A percentile compares a stretch with the other conserved stretches of the same genome.
Conservation (phyloP, 2,113 vertebrate species). For the Monopterus albus region DNA sequence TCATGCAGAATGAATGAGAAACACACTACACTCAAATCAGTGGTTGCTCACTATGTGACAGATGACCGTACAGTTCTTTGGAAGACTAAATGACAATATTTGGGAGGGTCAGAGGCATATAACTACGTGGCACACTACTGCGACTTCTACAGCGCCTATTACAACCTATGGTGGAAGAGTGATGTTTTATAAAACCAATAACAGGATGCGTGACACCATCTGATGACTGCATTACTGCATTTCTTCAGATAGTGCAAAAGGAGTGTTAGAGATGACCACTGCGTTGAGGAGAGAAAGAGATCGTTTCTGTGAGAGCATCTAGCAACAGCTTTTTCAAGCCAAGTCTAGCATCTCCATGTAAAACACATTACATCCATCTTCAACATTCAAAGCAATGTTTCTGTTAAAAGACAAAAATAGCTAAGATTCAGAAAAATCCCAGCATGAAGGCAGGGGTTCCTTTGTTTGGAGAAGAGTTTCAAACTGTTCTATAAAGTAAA, state of each 20-base stretch:
- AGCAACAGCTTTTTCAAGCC: constrained; percentile 35
- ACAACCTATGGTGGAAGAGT: constrained; percentile 20
- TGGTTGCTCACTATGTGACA: constrained; percentile 58
- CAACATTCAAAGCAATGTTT: constrained; percentile 74
- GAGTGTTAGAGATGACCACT: constrained; percentile 38
- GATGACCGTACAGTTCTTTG: constrained; percentile 67
- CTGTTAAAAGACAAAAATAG: constrained; percentile 77
- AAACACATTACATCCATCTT: constrained; percentile 63
- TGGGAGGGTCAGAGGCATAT: constrained; percentile 5
- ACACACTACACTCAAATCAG: constrained; percentile 58
- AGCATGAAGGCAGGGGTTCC: constrained; percentile 41
- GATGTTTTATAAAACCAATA: constrained; percentile 25
- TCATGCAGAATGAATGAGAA: constrained; percentile 74
- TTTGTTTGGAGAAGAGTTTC: constrained; percentile 41
- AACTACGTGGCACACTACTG: constrained; percentile 52
- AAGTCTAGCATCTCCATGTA: constrained; percentile 49
- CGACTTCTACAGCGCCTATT: constrained; percentile 25
- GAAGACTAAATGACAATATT: constrained; percentile 77
- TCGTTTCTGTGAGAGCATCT: constrained; percentile 44
- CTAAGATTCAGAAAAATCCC: constrained; percentile 60
- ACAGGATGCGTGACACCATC: constrained; percentile 23
- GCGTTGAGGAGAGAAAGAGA: constrained; percentile 34
- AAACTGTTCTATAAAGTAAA: constrained; percentile 46
- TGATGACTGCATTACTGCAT: constrained; percentile 42
- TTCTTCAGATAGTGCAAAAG: constrained; percentile 50